Percentiles rank a stretch among this genome's conserved stretches.
Conservation (phyloP, 1,140 invertebrate species). For the Philotrypesis tridentata region DNA sequence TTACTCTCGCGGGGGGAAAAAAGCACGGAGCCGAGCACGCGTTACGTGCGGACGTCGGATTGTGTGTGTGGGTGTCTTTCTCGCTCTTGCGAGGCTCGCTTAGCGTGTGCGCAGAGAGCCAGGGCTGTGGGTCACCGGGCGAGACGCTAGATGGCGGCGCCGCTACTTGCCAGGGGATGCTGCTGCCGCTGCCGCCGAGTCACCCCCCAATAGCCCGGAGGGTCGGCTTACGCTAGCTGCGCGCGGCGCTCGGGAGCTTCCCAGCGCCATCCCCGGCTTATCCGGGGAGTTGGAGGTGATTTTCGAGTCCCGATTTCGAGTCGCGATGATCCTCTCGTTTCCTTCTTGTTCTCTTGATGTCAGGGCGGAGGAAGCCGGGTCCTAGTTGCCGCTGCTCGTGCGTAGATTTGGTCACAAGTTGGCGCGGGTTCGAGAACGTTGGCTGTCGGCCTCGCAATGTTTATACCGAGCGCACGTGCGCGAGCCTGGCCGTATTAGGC, state of each 20-base stretch:
- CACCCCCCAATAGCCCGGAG: constrained; percentile 1
- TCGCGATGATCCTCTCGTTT: too few relatives aligned
- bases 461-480: constrained; percentile 1
- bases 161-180: constrained; percentile 33
- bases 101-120: background rate
- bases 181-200: constrained; percentile 31
- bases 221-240: constrained; percentile 36
- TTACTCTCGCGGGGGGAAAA: constrained; percentile 13
- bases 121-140: background rate
- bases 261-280: background rate
- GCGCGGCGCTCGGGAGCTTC: background rate
- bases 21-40: background rate
- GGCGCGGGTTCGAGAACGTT: too few relatives aligned
- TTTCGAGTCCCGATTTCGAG: too few relatives aligned
- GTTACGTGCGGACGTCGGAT: background rate
- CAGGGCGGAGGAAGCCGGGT: too few relatives aligned
- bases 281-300: background rate
- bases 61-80: background rate
- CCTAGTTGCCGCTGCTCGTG: too few relatives aligned
- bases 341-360: too few relatives aligned
- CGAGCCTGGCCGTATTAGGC: too few relatives aligned
- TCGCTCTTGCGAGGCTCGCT: background rate
- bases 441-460: too few relatives aligned
- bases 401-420: too few relatives aligned
- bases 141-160: constrained; percentile 2